Conservation (phyloP, 2,113 vertebrate genomes). For the Varanus komodoensis region DNA sequence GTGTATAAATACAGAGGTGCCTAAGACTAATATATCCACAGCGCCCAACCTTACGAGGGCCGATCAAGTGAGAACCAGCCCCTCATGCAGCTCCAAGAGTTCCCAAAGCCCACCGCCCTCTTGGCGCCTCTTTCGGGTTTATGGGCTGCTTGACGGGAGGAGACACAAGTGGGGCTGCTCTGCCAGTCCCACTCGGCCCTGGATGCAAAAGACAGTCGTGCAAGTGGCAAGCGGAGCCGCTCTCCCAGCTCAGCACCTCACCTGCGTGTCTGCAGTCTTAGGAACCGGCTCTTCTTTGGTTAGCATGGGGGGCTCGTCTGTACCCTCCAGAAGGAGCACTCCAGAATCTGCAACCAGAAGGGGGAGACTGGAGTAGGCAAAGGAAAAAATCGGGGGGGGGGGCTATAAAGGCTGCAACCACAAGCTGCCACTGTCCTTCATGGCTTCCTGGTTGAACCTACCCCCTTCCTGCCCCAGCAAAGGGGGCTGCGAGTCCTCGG, state of each 20-base stretch:
- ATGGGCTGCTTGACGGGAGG: no score
- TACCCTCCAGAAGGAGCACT: neutral
- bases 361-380: neutral
- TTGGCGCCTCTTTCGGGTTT: no score
- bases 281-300: slow-evolving; percentile 26
- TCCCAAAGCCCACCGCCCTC: no score
- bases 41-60: no score
- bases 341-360: slow-evolving; percentile 18
- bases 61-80: neutral
- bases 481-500: slow-evolving; percentile 17
- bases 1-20: no score
- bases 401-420: neutral
- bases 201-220: neutral
- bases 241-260: neutral
- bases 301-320: slow-evolving; percentile 29
- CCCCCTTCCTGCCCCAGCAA: slow-evolving; percentile 37
- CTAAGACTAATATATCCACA: no score
- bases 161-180: neutral
- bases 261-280: neutral
- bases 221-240: neutral
- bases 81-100: no score
- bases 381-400: neutral
- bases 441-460: neutral
- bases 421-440: neutral
- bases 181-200: neutral